These are phyloP conservation scores for Brachionus paranguensis DNA, from an alignment of 1,140 invertebrate genomes.

Conservation along the genomic window DNA sequence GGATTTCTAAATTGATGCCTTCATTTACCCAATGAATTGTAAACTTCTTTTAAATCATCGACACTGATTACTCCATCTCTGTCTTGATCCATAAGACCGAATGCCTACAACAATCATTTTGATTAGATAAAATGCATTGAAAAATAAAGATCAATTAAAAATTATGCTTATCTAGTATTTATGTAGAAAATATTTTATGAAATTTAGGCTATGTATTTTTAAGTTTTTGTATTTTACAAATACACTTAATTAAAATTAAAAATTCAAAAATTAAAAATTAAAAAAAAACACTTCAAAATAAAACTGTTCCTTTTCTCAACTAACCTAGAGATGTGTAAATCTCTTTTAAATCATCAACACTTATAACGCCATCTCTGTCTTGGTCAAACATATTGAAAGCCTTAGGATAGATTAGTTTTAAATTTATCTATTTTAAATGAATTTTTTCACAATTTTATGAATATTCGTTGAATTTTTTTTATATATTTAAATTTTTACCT, in stretches of 20 bases:
- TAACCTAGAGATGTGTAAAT: constrained; percentile 39
- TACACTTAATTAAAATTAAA: background rate
- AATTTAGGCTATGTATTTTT: background rate
- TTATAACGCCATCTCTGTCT: constrained; percentile 41
- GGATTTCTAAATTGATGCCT: background rate
- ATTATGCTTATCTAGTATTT: too few species aligned
- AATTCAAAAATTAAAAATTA: background rate
- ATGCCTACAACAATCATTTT: constrained; percentile 87
- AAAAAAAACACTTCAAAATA: background rate
- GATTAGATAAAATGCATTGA: background rate
- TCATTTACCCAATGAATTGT: constrained; percentile 75
- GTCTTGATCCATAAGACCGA: constrained; percentile 95
- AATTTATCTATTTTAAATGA: background rate
- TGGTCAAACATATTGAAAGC: constrained; percentile 42
- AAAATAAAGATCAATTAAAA: too few species aligned
- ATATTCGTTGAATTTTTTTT: background rate
- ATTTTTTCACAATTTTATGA: background rate
- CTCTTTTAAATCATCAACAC: constrained; percentile 41
- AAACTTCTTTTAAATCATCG: constrained; percentile 86
- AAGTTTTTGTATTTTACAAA: background rate
- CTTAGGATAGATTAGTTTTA: background rate
- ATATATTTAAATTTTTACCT: constrained; percentile 61
- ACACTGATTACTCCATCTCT: constrained; percentile 95
- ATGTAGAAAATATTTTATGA: too few species aligned
- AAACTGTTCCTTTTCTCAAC: background rate